Evolutionary conservation across 2,113 vertebrate genomes (phyloP), one percentile per base, ranked within the genome.

Genomic region (Sphyrna mokarran): DNA sequence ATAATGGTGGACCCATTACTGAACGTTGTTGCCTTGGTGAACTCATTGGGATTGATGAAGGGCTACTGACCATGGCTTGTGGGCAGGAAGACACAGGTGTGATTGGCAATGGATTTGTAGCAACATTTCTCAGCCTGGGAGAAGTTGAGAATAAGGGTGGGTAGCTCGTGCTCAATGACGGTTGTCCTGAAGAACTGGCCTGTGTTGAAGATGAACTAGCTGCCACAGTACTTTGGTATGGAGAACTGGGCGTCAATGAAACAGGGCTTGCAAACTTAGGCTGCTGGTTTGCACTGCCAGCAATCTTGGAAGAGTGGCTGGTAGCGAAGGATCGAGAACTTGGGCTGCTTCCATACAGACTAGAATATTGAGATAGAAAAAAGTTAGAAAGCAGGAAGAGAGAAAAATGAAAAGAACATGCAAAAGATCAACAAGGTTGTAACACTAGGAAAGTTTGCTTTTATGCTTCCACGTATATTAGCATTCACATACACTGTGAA

Each of bases 341-440:
- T 96, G 99, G 99, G 97, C 98, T 99, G 98, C 97, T 98, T 96
- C 98, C 98, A 97, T 99, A 99, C 96, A 99, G 98, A 98, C 99
- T 99, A 98, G 97, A 98, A 97, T 97, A 72, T 95, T 10, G 43
- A 95, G 94, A 95, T 48, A 95, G 11, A 68, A 48, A 63, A 5
- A 63, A 43, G 54, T 54, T 48, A 72, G 94, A 54, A 95, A 72
- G 54, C 26, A 90, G 8, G 86, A 89, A 54, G 70, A 48, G 40
- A 48, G 94, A 69, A 69, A 94, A 69, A 94, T 33, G n/a, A 69
- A 94, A 54, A 96, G 95, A 95, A 95, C 69, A 95, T 94, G n/a
- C 23, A 95, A 96, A 54, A 96, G 80, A 43, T 85, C 20, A n/a
- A 26, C 20, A 83, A 0, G 33, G 16, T 63, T 90, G 87, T 90